Evolutionary conservation across 2,888 invertebrate genomes (phyloP).

Genomic region (Ectropis crepuscularia): DNA sequence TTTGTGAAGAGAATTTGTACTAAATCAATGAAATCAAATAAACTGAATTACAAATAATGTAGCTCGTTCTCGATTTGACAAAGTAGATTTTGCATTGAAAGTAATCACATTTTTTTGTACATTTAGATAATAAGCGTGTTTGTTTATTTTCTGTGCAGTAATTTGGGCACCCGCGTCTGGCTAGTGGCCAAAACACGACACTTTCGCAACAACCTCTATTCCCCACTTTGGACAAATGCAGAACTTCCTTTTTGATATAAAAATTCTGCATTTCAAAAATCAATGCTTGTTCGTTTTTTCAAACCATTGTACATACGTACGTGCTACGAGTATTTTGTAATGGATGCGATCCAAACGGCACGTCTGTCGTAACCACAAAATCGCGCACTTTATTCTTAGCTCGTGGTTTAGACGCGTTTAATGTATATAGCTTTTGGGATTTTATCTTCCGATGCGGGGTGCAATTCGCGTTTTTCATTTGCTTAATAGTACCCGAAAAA

Average conservation of each 20-base stretch:
- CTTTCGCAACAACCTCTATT: slow-evolving; percentile 16
- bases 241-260: slow-evolving; percentile 16
- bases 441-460: slow-evolving; percentile 10
- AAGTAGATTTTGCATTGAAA: background rate
- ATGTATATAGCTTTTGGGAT: slow-evolving; percentile 11
- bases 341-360: slow-evolving; percentile 31
- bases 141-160: slow-evolving; percentile 30
- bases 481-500: slow-evolving; percentile 24
- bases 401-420: slow-evolving; percentile 9
- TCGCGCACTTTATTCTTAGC: slow-evolving; percentile 12
- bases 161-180: slow-evolving; percentile 34
- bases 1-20: too few relatives aligned
- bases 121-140: slow-evolving; percentile 35
- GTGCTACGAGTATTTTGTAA: slow-evolving; percentile 33
- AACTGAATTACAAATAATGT: too few relatives aligned
- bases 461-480: slow-evolving; percentile 5
- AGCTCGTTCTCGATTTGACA: too few relatives aligned
- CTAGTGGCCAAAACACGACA: slow-evolving; percentile 33
- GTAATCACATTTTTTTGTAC: slow-evolving; percentile 16
- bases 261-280: slow-evolving; percentile 29
- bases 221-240: slow-evolving; percentile 20
- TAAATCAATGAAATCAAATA: too few relatives aligned
- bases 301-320: slow-evolving; percentile 31
- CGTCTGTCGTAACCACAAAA: slow-evolving; percentile 27
- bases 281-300: slow-evolving; percentile 33